Evolutionary conservation across 1,140 invertebrate species (phyloP).

Genomic region (Antheraea mylitta): DNA sequence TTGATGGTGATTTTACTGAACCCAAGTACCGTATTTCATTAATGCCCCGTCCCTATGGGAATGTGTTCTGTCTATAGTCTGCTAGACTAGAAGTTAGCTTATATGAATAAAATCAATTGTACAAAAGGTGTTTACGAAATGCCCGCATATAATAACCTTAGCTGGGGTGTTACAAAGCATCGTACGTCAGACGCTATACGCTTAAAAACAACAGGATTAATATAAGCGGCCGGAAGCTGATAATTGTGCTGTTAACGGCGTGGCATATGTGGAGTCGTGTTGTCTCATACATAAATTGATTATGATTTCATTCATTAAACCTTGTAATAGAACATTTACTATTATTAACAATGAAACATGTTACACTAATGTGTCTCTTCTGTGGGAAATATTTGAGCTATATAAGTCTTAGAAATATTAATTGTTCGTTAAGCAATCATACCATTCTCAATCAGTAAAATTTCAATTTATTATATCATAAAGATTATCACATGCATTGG

Average conservation of each 20-base stretch:
- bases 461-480: too few relatives aligned
- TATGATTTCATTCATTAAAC: constrained; percentile 44
- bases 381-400: background rate
- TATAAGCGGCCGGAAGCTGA: constrained; percentile 39
- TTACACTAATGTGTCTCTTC: background rate
- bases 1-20: too few relatives aligned
- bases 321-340: constrained; percentile 2
- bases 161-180: constrained; percentile 9
- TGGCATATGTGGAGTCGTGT: constrained; percentile 35
- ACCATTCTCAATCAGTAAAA: too few relatives aligned
- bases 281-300: constrained; percentile 49
- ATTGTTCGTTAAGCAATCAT: too few relatives aligned
- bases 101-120: background rate
- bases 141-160: background rate
- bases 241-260: constrained; percentile 24
- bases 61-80: too few relatives aligned
- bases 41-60: too few relatives aligned
- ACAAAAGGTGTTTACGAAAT: background rate
- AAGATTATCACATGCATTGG: too few relatives aligned
- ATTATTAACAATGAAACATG: background rate
- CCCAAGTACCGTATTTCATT: too few relatives aligned
- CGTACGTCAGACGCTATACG: background rate
- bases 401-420: too few relatives aligned
- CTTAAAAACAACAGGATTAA: constrained; percentile 19
- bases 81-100: too few relatives aligned